Base-by-base conservation (phyloP, 2,113 vertebrate species). In the Cavia porcellus region DNA sequence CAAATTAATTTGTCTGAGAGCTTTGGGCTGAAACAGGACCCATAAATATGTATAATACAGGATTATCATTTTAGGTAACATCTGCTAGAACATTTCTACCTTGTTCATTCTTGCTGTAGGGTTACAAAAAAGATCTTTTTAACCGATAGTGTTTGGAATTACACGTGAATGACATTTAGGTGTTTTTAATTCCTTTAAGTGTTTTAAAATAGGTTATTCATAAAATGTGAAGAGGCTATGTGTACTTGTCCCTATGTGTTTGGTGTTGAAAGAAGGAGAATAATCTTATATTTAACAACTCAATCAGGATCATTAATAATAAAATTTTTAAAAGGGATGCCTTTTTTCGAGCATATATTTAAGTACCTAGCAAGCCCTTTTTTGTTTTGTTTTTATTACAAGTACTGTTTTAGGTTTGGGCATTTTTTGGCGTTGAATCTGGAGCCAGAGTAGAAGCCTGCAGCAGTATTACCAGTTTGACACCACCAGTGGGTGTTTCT, bases 401-500 rank as follows among this genome's bases (percentile, higher is more conserved):
- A 96, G 83, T 90, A 88, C 95, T 97, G 61, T 97, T 97, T 97
- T 95, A 94, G 94, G 64, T 93, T 97, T 90, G 86, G 92, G 87
- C 92, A 79, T 97, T 97, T 97, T 97, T 96, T 89, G 96, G 86
- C 75, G 3, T 96, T 97, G 96, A 89, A 75, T 74, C 91, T 97
- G 74, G 93, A 96, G 89, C 64, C n/a, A 70, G 96, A 98, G 97
- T 96, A 95, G 92, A 97, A 97, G 95, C 95, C 93, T 98, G 98
- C 98, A 96, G 97, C 97, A 92, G 93, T 93, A 95, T 98, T 97
- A 96, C 96, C 97, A 98, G 95, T 96, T 97, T 98, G 96, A 98
- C 96, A 98, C 97, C 92, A 89, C 93, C 96, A 98, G 98, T 98
- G 97, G 97, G 98, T 97, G 97, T 98, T 98, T 97, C 97, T 98